Evolutionary conservation across 1,140 invertebrate genomes (phyloP).

Genomic region (Zaprionus tsacasi): DNA sequence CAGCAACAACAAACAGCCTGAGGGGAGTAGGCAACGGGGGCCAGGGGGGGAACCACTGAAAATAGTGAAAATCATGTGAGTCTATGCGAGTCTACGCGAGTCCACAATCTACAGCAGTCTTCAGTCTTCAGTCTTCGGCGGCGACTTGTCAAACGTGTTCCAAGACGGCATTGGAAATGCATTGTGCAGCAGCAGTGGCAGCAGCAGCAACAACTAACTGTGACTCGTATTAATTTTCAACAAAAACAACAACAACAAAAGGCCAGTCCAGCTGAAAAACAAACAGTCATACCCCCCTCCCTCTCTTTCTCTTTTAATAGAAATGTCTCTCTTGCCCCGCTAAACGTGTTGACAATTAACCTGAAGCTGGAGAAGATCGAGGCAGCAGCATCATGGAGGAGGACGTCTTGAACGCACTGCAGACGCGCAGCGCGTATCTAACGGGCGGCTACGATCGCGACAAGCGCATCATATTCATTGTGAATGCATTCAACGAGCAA

Average conservation of each 20-base stretch:
- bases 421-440: constrained; percentile 86
- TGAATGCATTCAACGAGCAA: constrained; percentile 87
- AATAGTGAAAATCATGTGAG: constrained; percentile 82
- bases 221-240: constrained; percentile 78
- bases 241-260: constrained; percentile 43
- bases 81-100: constrained; percentile 22
- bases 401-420: constrained; percentile 85
- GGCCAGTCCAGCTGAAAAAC: constrained; percentile 33
- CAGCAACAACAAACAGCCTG: constrained; percentile 20
- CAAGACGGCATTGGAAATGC: constrained; percentile 77
- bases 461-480: constrained; percentile 87
- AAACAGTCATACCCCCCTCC: constrained; percentile 51
- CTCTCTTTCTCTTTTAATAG: constrained; percentile 27
- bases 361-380: background rate
- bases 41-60: constrained; percentile 50
- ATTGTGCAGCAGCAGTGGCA: constrained; percentile 60
- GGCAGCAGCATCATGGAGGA: constrained; percentile 75
- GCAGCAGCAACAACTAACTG: constrained; percentile 58
- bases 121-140: constrained; percentile 44
- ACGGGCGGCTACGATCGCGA: constrained; percentile 88
- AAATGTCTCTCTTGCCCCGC: constrained; percentile 37
- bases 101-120: constrained; percentile 44
- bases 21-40: background rate
- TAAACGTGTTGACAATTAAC: constrained; percentile 48
- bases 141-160: constrained; percentile 81